Evolutionary conservation across 2,797 vertebrate species (phyloP), one percentile per base, ranked within the genome.

Genomic region (Coregonus suidteri): DNA sequence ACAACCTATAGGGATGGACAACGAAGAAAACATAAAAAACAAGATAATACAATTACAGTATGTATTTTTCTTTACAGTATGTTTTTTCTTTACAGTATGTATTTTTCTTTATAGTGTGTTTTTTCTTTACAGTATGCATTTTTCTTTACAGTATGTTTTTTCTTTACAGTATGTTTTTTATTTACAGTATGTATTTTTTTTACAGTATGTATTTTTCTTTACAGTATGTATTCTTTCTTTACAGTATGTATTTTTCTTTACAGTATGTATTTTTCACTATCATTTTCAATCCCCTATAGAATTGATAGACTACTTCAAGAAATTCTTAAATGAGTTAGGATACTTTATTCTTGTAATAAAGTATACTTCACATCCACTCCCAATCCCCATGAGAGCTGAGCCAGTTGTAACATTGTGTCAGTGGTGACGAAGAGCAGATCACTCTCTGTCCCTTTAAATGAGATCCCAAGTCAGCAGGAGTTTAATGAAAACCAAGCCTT

Each of bases 401-500:
- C 7, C 16, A 47, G 35, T 6, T 73, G 56, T 18, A 41, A 75
- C 30, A 41, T 71, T 47, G 59, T 66, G 16, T 30, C 34, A 67
- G 30, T 20, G 69, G 75, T 59, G 68, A 62, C 66, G 67, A 72
- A 20, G 34, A 51, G 18, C 62, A n/a, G n/a, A 68, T 64, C 66
- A 20, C 56, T 41, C 62, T 5, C 73, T 62, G 15, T 75, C 7
- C 15, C 14, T 41, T 66, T 66, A 66, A 66, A 31, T 34, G 25
- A 31, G 65, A 66, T 25, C 34, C 52, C 31, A 70, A 88, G 81
- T 88, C 88, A 86, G 86, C 77, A 51, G 84, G 84, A 88, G 88
- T 83, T 89, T 85, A 81, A 88, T 85, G 84, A 85, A 82, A 88
- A 80, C 56, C 73, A 77, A 85, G 88, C 91, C 89, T 1, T 73